phyloP scores from a whole-genome alignment of 2,797 vertebrate genomes.

The Characodon lateralis region DNA sequence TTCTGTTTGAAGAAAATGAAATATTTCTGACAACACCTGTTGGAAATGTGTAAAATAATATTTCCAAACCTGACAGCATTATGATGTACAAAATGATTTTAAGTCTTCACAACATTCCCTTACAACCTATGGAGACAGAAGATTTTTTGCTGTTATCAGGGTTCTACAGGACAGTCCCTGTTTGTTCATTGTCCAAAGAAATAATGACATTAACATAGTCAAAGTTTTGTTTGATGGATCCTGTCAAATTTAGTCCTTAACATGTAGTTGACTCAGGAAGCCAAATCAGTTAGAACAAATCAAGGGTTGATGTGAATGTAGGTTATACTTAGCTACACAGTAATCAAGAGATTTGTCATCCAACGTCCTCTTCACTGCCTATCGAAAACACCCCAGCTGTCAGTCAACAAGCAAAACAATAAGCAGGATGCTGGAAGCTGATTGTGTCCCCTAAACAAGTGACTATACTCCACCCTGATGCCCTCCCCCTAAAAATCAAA shows the following conservation, averaged over 20 bases:
- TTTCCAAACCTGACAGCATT: too few species aligned
- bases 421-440: conserved; percentile 63
- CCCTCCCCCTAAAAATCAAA: conserved; percentile 67
- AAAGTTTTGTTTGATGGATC: neutral
- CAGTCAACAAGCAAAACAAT: conserved; percentile 80
- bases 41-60: too few species aligned
- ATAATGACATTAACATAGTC: too few species aligned
- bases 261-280: neutral
- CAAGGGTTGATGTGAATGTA: conserved; percentile 19
- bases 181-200: neutral
- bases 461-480: conserved; percentile 29
- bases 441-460: conserved; percentile 75
- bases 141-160: neutral
- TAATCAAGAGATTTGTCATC: conserved; percentile 42
- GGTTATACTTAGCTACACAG: conserved; percentile 28
- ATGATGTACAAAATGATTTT: too few species aligned
- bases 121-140: neutral
- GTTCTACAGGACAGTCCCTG: neutral
- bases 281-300: conserved; percentile 5
- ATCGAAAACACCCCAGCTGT: conserved; percentile 62
- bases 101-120: too few species aligned
- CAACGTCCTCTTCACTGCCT: conserved; percentile 57
- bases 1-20: too few species aligned
- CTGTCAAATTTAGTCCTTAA: neutral
- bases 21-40: too few species aligned